Base-by-base conservation (phyloP, 2,797 vertebrate genomes). In the Eupleurogrammus muticus region DNA sequence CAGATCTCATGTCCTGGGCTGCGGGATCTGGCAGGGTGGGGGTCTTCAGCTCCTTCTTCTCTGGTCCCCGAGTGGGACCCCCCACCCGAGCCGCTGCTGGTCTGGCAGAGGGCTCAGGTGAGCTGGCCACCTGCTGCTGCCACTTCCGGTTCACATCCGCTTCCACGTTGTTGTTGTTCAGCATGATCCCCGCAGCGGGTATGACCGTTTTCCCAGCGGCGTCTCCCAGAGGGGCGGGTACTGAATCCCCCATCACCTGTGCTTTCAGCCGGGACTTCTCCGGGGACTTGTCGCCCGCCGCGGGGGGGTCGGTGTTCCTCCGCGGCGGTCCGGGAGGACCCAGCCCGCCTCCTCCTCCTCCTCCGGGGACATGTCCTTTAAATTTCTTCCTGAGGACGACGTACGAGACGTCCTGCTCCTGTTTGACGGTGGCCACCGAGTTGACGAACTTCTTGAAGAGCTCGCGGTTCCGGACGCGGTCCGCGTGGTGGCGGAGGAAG, bases 361-460 rank as follows among this genome's bases (percentile, higher is more conserved):
- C 86, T 71, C 94, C 94, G 53, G 91, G 87, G 49, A 91, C 73
- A 24, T 92, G 87, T 54, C 91, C 91, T 32, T 80, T 75, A 87
- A 93, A 96, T 64, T 92, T 94, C 79, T 83, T 96, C 85, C 87
- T 92, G 49, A 99, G 94, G 11, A 95, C 86, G 46, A 99, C 95
- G 62, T 88, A 86, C 48, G 94, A 94, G n/a, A 91, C 95, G 24
- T 89, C 92, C 68, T 92, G 90, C 71, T 93, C 89, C 82, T 93
- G 95, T 56, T 66, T 90, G 66, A 99, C 97, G 17, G 94, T 95
- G 16, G 97, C 98, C 87, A 99, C 86, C 0, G 95, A 86, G 90
- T 99, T 99, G 48, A 99, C 96, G 24, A 94, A 96, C 82, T 83
- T 93, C 79, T 99, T 99, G 82, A 99, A 99, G 24, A 87, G 89